These are phyloP conservation scores for Hirudinaria manillensis DNA, from an alignment of 2,888 invertebrate genomes.

Conservation along the genomic window DNA sequence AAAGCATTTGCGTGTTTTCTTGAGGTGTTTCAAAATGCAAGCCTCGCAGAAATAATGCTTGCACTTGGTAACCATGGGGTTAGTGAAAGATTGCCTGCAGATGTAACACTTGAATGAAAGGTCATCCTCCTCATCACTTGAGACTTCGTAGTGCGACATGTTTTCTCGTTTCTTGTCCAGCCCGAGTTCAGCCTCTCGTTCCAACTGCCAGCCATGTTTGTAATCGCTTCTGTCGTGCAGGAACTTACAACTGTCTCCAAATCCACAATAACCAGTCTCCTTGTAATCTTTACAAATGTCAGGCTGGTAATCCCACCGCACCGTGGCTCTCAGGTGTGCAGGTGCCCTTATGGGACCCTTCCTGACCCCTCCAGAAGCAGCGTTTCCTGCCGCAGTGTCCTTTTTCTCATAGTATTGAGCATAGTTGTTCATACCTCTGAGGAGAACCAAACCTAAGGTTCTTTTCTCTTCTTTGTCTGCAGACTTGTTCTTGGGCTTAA, in stretches of 20 bases:
- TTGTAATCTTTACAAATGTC: slow-evolving; percentile 99
- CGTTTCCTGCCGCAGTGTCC: slow-evolving; percentile 92
- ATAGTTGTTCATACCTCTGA: slow-evolving; percentile 90
- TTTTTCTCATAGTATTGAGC: slow-evolving; percentile 85
- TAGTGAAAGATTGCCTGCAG: too few relatives aligned
- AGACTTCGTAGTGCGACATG: slow-evolving; percentile 20
- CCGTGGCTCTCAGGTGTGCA: slow-evolving; percentile 85
- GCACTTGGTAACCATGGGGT: too few relatives aligned
- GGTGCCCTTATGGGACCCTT: slow-evolving; percentile 89
- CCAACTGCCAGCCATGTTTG: slow-evolving; percentile 98
- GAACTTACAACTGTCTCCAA: slow-evolving; percentile 98
- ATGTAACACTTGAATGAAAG: too few relatives aligned
- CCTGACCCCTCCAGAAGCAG: slow-evolving; percentile 73
- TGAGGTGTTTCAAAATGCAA: too few relatives aligned
- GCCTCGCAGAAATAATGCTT: too few relatives aligned
- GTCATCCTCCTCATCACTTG: too few relatives aligned
- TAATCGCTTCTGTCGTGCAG: slow-evolving; percentile 96
- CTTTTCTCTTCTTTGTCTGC: slow-evolving; percentile 87
- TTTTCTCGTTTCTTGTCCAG: slow-evolving; percentile 39
- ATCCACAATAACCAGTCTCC: slow-evolving; percentile 98
- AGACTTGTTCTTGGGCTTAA: slow-evolving; percentile 74
- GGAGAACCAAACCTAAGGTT: slow-evolving; percentile 87
- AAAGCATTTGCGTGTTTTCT: too few relatives aligned
- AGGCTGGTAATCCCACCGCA: slow-evolving; percentile 98
- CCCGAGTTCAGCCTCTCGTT: slow-evolving; percentile 64